These are phyloP conservation scores for Hypothenemus hampei DNA, from an alignment of 1,140 invertebrate species.

Conservation along the genomic window DNA sequence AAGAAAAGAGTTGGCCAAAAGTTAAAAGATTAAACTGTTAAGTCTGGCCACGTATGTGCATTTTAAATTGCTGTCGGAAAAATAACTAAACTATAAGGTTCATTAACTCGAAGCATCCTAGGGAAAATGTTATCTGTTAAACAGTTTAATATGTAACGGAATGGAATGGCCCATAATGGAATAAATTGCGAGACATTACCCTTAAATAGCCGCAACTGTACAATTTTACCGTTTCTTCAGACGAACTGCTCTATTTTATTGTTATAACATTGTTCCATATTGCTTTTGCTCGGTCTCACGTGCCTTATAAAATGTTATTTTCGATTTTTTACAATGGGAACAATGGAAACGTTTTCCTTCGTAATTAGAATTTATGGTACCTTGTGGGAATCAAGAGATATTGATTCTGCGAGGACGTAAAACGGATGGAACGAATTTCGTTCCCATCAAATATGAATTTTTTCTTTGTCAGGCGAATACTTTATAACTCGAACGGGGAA, in stretches of 20 bases:
- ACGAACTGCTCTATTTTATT: constrained; percentile 33
- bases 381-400: background rate
- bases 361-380: background rate
- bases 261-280: constrained; percentile 35
- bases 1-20: background rate
- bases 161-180: constrained; percentile 31
- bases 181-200: constrained; percentile 35
- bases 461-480: too few relatives aligned
- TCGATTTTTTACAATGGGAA: background rate
- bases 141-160: constrained; percentile 29
- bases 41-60: background rate
- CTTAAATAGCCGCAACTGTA: constrained; percentile 34
- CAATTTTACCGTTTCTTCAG: constrained; percentile 34
- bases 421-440: too few relatives aligned
- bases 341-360: background rate
- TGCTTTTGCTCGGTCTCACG: constrained; percentile 24
- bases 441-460: too few relatives aligned
- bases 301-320: constrained; percentile 20
- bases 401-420: too few relatives aligned
- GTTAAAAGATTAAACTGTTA: background rate
- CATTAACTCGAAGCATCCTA: constrained; percentile 14
- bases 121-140: constrained; percentile 29
- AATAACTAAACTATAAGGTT: constrained; percentile 15
- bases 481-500: too few relatives aligned
- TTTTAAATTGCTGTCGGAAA: constrained; percentile 3